These are phyloP conservation scores for Notolepis coatsorum DNA, from an alignment of 2,797 vertebrate genomes.

Conservation along the genomic window DNA sequence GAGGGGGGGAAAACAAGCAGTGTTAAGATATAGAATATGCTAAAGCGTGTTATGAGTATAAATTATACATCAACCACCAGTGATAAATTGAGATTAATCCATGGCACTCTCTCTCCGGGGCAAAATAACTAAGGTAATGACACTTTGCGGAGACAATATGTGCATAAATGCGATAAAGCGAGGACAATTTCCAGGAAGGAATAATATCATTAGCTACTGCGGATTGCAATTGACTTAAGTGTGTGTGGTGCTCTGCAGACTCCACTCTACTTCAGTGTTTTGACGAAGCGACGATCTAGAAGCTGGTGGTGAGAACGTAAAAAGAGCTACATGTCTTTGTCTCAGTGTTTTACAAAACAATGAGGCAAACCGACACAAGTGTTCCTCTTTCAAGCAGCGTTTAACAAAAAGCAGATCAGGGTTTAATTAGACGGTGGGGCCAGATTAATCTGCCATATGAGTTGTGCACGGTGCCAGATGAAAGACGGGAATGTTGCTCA, in stretches of 20 bases:
- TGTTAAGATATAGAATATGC: conserved; percentile 81
- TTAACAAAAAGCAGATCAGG: not conserved
- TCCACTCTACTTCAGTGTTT: conserved; percentile 55
- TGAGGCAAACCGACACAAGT: conserved; percentile 23
- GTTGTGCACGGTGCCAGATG: not conserved
- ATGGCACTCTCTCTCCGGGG: conserved; percentile 65
- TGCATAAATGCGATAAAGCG: conserved; percentile 49
- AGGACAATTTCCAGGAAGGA: conserved; percentile 51
- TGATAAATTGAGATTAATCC: conserved; percentile 43
- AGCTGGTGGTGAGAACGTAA: conserved; percentile 51
- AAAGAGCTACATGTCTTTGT: conserved; percentile 16
- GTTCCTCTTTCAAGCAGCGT: conserved; percentile 32
- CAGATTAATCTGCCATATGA: conserved; percentile 18
- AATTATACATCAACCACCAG: conserved; percentile 72
- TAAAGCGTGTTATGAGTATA: conserved; percentile 77
- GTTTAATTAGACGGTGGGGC: conserved; percentile 33
- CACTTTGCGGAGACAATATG: conserved; percentile 68
- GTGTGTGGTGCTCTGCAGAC: conserved; percentile 54
- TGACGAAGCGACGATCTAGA: conserved; percentile 63
- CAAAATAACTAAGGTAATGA: conserved; percentile 59
- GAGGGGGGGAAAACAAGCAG: conserved; percentile 68
- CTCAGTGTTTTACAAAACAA: conserved; percentile 32
- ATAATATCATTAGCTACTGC: conserved; percentile 60
- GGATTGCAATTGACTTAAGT: conserved; percentile 55
- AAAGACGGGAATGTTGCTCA: not conserved